Evolutionary conservation across 2,888 invertebrate species (phyloP).

Genomic region (Ptilodon capucinus): DNA sequence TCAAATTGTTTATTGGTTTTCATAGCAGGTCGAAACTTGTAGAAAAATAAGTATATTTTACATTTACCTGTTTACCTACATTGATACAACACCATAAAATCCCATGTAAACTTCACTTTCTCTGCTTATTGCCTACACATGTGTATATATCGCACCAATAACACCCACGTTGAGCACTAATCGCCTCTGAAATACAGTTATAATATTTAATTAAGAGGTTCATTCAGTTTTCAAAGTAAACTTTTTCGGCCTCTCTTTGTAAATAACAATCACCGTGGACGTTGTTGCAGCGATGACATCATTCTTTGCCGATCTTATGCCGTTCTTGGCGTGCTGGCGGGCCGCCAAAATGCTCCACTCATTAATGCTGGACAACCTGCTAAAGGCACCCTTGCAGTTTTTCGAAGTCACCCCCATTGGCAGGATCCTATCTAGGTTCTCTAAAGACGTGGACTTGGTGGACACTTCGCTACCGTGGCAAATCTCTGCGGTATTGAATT

Average conservation of each 20-base stretch:
- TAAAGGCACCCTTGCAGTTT: slow-evolving; percentile 87
- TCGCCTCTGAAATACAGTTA: not conserved
- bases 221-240: no score
- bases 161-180: not conserved
- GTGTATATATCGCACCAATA: not conserved
- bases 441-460: slow-evolving; percentile 88
- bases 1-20: no score
- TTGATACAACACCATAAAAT: no score
- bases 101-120: no score
- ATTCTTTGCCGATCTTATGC: slow-evolving; percentile 85
- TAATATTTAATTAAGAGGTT: not conserved
- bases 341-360: slow-evolving; percentile 85
- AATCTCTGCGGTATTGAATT: slow-evolving; percentile 85
- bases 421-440: slow-evolving; percentile 87
- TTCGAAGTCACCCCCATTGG: slow-evolving; percentile 91
- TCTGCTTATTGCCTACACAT: slow-evolving; percentile 35
- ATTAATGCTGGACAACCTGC: slow-evolving; percentile 82
- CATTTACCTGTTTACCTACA: no score
- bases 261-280: slow-evolving; percentile 35
- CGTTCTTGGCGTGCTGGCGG: slow-evolving; percentile 86
- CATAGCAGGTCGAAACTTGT: no score
- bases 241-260: not conserved
- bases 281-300: slow-evolving; percentile 86
- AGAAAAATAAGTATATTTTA: no score
- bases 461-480: slow-evolving; percentile 86